A percentile compares a stretch with the other conserved stretches of the same genome.
Evolutionary conservation across 23 tunicate genomes (phyloP).

Genomic region (Styela clava): DNA sequence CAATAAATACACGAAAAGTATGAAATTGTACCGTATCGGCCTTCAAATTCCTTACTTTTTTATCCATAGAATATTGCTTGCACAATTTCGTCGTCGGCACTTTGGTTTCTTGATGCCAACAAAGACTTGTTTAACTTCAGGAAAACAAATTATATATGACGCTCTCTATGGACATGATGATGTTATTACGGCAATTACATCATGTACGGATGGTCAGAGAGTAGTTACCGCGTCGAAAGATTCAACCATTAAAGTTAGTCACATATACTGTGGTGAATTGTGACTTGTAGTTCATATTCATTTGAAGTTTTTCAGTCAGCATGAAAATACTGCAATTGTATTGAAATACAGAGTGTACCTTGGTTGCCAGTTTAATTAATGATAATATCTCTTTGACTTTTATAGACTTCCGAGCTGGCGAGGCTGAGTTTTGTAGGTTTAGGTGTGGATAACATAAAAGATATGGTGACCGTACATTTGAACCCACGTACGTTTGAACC

Average conservation of each 20-base stretch:
- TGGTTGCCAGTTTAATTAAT: too few relatives aligned
- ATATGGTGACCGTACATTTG: too few relatives aligned
- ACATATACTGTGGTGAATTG: too few relatives aligned
- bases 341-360: too few relatives aligned
- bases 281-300: not conserved
- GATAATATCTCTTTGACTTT: too few relatives aligned
- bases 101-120: constrained; percentile 66
- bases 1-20: not conserved
- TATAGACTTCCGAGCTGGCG: too few relatives aligned
- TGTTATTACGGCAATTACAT: constrained; percentile 53
- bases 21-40: not conserved
- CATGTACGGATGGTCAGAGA: constrained; percentile 74
- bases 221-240: constrained; percentile 69
- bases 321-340: not conserved
- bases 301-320: not conserved
- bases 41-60: not conserved
- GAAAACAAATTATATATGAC: constrained; percentile 59
- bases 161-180: constrained; percentile 53
- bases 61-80: constrained; percentile 42
- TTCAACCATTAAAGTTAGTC: constrained; percentile 58
- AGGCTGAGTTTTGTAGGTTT: too few relatives aligned
- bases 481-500: too few relatives aligned
- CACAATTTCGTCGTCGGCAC: constrained; percentile 66
- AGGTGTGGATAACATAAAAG: too few relatives aligned
- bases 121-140: constrained; percentile 55